Base-by-base conservation (phyloP, 2,888 invertebrate genomes). In the Melanostoma scalare region DNA sequence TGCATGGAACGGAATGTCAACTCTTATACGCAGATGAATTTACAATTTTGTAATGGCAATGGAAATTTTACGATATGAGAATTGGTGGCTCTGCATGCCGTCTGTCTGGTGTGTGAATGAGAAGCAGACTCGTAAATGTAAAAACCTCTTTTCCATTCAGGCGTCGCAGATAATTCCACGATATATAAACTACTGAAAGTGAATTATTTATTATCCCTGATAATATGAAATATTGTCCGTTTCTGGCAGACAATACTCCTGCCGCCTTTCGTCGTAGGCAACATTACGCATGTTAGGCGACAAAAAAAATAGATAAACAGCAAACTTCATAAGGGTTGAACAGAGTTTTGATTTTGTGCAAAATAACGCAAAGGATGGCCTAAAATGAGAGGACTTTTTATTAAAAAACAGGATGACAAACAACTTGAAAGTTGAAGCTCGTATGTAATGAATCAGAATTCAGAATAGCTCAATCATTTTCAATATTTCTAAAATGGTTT, bases 121-220 rank as follows among this genome's bases (percentile, higher is more conserved):
- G 20, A 52, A 52, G 36, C 65, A 40, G 55, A 44, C 38, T 46
- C 9, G 6, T 35, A 48, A 44, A 33, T 36, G 46, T 46, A 38
- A 3, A 69, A 71, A 44, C 60, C 75, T 40, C 56, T 60, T 40
- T 10, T 56, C 5, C 61, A 48, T 36, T 20, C 48, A 53, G 50
- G 46, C 61, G 58, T 71, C 50, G 77, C 56, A 65, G 71, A 73
- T 78, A 78, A 67, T 78, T 65, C 73, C 63, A 42, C 65, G 60
- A 60, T 73, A 67, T 56, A 67, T 38, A 63, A 36, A 38, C 53
- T 60, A 46, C 67, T 61, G 78, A 73, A 78, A 53, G 68, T 68
- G 74, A 79, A 74, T 74, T 79, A 79, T 79, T 79, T 79, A 79
- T 79, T 79, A 79, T 74, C 79, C 74, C 63, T 79, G 74, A 74